Evolutionary conservation across 2,888 invertebrate genomes (phyloP).

Genomic region (Cerastis rubricosa): DNA sequence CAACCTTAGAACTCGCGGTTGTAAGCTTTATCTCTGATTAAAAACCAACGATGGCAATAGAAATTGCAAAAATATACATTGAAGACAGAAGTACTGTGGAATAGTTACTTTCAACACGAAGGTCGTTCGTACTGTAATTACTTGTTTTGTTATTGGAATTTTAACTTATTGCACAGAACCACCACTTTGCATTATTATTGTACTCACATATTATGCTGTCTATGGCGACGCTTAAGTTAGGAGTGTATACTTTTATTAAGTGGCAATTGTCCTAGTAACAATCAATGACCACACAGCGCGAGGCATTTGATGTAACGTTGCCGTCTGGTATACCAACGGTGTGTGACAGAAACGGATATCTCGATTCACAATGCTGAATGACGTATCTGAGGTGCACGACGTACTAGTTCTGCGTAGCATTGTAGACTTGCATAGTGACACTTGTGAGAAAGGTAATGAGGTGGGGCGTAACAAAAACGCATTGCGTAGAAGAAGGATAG

Average conservation of each 20-base stretch:
- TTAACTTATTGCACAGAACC: constrained; percentile 23
- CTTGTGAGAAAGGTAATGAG: background rate
- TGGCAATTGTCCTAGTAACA: background rate
- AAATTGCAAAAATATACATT: constrained; percentile 12
- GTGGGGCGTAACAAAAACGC: background rate
- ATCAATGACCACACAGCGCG: background rate
- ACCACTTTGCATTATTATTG: constrained; percentile 10
- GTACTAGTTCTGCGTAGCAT: background rate
- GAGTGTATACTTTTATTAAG: background rate
- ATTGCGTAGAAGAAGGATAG: no score
- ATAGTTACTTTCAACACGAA: constrained; percentile 33
- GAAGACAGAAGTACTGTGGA: constrained; percentile 18
- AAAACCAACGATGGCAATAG: background rate
- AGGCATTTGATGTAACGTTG: background rate
- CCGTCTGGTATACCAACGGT: background rate
- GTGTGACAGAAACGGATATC: background rate
- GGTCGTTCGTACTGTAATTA: constrained; percentile 30
- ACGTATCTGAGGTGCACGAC: no score
- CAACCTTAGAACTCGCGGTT: background rate
- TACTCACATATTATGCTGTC: background rate
- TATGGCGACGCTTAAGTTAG: background rate
- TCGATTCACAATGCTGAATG: no score
- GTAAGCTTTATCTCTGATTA: background rate
- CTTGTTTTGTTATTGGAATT: constrained; percentile 34
- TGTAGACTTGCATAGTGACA: background rate